Evolutionary conservation across 1,140 invertebrate species (phyloP).

Genomic region (Pemphigus obesinymphae): DNA sequence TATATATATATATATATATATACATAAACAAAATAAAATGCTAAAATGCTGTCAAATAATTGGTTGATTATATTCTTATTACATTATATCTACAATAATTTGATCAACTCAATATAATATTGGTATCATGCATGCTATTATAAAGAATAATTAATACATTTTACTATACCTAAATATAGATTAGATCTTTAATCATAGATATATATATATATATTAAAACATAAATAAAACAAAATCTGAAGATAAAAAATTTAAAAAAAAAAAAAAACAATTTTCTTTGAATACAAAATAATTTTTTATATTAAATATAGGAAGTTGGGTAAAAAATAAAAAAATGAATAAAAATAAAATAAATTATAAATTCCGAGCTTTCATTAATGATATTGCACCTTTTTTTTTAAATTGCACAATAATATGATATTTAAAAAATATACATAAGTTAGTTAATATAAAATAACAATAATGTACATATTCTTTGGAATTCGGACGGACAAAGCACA

Average conservation of each 20-base stretch:
- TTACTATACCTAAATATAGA: neutral
- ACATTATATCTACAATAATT: neutral
- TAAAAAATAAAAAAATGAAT: neutral
- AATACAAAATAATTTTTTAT: neutral
- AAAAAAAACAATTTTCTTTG: neutral
- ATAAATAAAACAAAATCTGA: neutral
- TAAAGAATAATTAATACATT: neutral
- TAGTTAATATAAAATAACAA: neutral
- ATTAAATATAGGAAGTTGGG: neutral
- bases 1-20: too few relatives aligned
- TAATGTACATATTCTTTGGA: neutral
- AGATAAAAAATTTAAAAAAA: neutral
- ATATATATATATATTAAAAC: neutral
- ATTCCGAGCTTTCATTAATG: neutral
- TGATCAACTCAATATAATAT: neutral
- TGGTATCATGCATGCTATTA: neutral
- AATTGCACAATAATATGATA: neutral
- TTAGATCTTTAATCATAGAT: neutral
- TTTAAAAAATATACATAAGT: neutral
- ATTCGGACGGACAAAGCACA: slow-evolving; percentile 1
- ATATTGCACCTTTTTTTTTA: neutral
- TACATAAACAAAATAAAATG: neutral
- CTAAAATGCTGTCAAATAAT: neutral
- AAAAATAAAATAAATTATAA: neutral
- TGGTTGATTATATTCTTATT: neutral